Evolutionary conservation across 2,888 invertebrate genomes (phyloP).

Genomic region (Eremobia ochroleuca): DNA sequence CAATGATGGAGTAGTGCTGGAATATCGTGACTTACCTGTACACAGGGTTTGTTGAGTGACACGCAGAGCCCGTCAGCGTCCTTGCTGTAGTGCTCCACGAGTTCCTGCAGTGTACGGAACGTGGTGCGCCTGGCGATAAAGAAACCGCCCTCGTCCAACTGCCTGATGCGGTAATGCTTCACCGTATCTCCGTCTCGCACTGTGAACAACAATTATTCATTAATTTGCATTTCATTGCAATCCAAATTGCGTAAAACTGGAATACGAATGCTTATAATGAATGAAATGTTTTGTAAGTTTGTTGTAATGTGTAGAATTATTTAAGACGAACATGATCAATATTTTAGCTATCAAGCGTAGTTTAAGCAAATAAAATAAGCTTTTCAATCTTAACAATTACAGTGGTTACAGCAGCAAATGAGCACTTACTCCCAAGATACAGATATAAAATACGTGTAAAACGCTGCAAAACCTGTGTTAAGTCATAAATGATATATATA

Average conservation of each 20-base stretch:
- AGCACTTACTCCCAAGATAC: background rate
- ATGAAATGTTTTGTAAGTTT: conserved; percentile 65
- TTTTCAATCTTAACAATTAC: background rate
- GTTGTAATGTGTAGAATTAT: conserved; percentile 57
- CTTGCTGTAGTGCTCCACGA: conserved; percentile 99
- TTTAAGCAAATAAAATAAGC: background rate
- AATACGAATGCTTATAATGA: conserved; percentile 55
- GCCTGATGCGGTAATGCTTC: conserved; percentile 99
- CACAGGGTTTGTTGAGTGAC: conserved; percentile 98
- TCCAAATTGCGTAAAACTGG: conserved; percentile 63
- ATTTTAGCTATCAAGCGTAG: conserved; percentile 11
- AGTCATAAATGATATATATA: conserved; percentile 29
- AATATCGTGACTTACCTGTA: conserved; percentile 92
- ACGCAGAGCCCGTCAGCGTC: conserved; percentile 99
- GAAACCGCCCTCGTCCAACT: conserved; percentile 99
- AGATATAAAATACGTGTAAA: conserved; percentile 11
- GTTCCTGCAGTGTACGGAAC: conserved; percentile 98
- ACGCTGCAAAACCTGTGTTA: conserved; percentile 12
- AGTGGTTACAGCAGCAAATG: background rate
- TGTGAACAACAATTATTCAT: conserved; percentile 85
- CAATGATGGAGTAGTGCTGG: background rate
- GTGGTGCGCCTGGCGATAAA: conserved; percentile 99
- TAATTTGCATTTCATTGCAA: conserved; percentile 68
- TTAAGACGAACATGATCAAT: conserved; percentile 33
- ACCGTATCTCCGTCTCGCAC: conserved; percentile 99